phyloP scores from a whole-genome alignment of 2,113 vertebrate genomes.

The Phylloscopus whistleri region DNA sequence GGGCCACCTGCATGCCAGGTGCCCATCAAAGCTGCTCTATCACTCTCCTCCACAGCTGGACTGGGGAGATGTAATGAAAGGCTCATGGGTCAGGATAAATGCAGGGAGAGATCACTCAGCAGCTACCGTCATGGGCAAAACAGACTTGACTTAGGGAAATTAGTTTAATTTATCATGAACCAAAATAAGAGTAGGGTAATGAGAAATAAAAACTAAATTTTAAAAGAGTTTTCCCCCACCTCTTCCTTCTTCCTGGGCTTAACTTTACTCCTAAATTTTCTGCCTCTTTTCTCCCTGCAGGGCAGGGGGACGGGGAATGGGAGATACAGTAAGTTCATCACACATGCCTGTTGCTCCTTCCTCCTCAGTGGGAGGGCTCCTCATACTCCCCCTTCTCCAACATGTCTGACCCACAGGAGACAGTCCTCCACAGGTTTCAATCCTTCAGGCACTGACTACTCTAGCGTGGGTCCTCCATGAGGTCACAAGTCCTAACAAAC shows the following conservation, averaged over 20 bases:
- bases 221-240: neutral
- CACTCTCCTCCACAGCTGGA: neutral
- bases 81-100: neutral
- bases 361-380: neutral
- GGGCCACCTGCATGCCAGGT: neutral
- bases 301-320: neutral
- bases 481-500: neutral
- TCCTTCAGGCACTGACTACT: neutral
- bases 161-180: neutral
- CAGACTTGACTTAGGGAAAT: neutral
- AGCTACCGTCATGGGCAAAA: neutral
- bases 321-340: neutral
- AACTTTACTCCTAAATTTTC: neutral
- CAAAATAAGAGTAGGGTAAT: neutral
- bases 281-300: neutral
- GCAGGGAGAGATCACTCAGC: neutral
- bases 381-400: neutral
- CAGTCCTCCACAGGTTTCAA: neutral
- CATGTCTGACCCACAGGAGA: neutral
- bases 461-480: accelerated
- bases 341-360: neutral
- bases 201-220: neutral
- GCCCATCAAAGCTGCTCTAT: neutral
- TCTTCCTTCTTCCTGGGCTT: neutral
- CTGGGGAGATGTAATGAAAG: neutral